Base-by-base conservation (phyloP, 2,888 invertebrate species). In the Lumbricus terrestris region DNA sequence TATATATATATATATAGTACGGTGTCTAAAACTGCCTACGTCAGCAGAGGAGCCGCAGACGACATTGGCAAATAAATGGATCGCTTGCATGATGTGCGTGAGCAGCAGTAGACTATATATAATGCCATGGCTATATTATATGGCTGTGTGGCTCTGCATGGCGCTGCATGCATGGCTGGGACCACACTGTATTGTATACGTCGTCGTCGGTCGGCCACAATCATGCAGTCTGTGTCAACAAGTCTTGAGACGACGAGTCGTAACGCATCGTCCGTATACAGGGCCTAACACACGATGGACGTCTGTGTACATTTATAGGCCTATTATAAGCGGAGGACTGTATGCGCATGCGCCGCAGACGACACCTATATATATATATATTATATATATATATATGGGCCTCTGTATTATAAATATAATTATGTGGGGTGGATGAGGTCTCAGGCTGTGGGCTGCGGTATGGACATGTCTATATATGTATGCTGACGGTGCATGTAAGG, bases 121-220 rank as follows among this genome's bases (percentile, higher is more conserved):
- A 42, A n/a, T n/a, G n/a, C n/a, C n/a, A n/a, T n/a, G n/a, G n/a
- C n/a, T n/a, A n/a, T n/a, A n/a, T n/a, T n/a, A n/a, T 42, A 38
- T 13, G 6, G 15, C 13, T 42, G 15, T 42, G 15, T 42, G 42
- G 42, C 15, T 42, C 2, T 42, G 23, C 20, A 20, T 23, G 4
- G 47, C 40, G 47, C 23, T 23, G 23, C 1, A 18, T 18, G 1
- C 20, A 15, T 11, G 8, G 8, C n/a, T 11, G n/a, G 5, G 8
- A n/a, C n/a, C 69, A n/a, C 69, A 69, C n/a, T n/a, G 69, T 69
- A 69, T 69, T 69, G 69, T 69, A 69, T n/a, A n/a, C n/a, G n/a
- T n/a, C n/a, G n/a, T n/a, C 69, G 69, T 8, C 69, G 8, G 69
- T 16, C 69, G 69, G n/a, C 69, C 69, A 69, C n/a, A n/a, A n/a